Evolutionary conservation across 2,113 vertebrate species (phyloP).

Genomic region (Cyanoramphus novaezelandiae): DNA sequence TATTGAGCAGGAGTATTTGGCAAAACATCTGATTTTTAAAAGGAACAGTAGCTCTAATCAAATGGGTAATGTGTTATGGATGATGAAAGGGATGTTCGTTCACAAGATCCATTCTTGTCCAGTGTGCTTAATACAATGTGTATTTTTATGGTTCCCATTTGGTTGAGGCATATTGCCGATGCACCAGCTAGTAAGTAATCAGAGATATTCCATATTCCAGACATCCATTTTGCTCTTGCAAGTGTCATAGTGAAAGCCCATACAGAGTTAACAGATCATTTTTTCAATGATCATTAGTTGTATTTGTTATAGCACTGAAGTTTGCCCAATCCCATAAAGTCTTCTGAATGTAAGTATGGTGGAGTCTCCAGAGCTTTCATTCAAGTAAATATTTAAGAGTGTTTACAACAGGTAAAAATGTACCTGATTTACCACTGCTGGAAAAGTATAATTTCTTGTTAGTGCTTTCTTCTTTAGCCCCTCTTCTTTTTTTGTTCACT

Average conservation of each 20-base stretch:
- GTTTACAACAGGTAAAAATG: background rate
- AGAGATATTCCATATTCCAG: background rate
- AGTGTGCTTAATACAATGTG: background rate
- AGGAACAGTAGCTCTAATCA: slow-evolving; percentile 6
- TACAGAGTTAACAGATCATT: background rate
- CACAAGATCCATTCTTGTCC: background rate
- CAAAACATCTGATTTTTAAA: slow-evolving; percentile 23
- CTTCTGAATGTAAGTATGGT: background rate
- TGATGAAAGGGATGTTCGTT: background rate
- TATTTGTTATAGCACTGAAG: background rate
- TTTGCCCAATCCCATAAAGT: background rate
- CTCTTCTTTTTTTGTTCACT: background rate
- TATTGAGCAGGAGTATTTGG: background rate
- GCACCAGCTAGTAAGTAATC: background rate
- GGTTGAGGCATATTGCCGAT: background rate
- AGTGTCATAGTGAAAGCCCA: background rate
- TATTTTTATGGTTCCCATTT: background rate
- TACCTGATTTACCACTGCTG: background rate
- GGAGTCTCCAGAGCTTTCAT: background rate
- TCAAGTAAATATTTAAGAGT: background rate
- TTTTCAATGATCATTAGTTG: background rate
- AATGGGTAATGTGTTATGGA: background rate
- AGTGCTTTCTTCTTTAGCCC: background rate
- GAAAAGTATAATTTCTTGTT: background rate
- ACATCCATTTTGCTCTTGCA: background rate